Base-by-base conservation (phyloP, 1,140 invertebrate genomes). In the Drosophila dunni region DNA sequence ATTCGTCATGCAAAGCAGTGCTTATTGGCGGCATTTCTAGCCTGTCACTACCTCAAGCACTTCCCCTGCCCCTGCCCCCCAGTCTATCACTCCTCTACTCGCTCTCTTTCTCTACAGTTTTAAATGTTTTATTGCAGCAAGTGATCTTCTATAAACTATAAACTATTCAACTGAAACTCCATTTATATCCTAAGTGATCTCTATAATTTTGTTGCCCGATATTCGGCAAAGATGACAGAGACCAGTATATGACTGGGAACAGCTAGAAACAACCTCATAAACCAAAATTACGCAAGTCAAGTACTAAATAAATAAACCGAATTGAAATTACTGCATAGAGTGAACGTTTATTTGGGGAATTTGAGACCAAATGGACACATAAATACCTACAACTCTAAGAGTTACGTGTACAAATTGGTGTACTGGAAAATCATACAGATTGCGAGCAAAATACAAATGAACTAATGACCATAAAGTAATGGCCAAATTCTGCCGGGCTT, bases 1-100 rank as follows among this genome's bases (percentile, higher is more conserved):
- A 89, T 89, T 89, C 83, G 84, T 88, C 83, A 86, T 86, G 82
- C 83, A 88, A 88, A 85, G 79, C 82, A 85, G 75, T 78, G 82
- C 78, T 85, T 85, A 86, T 81, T 75, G 69, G 54, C 54, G 69
- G 63, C 54, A 58, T 66, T 72, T 72, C 38, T 20, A 69, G n/a
- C 33, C 20, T 15, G 2, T 17, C 20, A 11, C n/a, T 45, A 5
- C 24, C 42, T 33, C 57, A 3, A n/a, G 8, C 9, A 17, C 20
- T 8, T 15, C 33, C 36, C 5, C 36, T 33, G 24, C 36, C 20
- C 11, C 44, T 58, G 44, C 62, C 74, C 65, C 62, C 24, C 79
- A 64, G 9, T 11, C 24, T 46, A 8, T n/a, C n/a, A 10, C 46
- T 38, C 42, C 42, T 29, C 8, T 29, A 29, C 36, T 50, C 20